Evolutionary conservation across 2,113 vertebrate genomes (phyloP), one percentile per base, ranked within the genome.

Genomic region (Centropus bengalensis): DNA sequence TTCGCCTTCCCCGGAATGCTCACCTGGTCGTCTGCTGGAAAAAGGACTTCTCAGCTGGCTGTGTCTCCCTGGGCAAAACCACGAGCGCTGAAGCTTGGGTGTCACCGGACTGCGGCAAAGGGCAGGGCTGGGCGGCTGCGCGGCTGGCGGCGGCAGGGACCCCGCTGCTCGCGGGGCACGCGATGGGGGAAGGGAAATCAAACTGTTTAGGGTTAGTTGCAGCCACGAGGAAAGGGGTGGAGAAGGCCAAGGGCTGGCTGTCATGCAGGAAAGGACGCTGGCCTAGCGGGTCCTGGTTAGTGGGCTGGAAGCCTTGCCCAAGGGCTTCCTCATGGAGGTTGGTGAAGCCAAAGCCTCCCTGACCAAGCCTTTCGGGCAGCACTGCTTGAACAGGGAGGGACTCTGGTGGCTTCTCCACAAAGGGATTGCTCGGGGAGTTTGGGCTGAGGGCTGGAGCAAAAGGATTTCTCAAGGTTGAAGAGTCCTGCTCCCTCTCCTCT

Each of bases 61-160:
- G 98, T 98, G 98, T 98, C 98, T 99, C 98, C 98, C 98, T 97
- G 97, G 99, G 98, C 97, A 98, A 98, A 98, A 99, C 98, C 98
- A 96, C 97, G 98, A 98, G 98, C 70, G 97, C 97, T 90, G 98
- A 94, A 93, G 96, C 96, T 86, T 94, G 97, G 83, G 95, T 94
- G 90, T 96, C 96, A 88, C 95, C 91, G 96, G 96, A 28, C 82
- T 88, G 95, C 79, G 89, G 98, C 95, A 94, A 95, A 91, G 95
- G 97, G 95, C 96, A 63, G 84, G 97, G 97, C 95, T 95, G 97
- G 85, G 87, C 90, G 38, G 95, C 59, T 60, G 95, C 86, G 59
- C 73, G 92, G 82, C 96, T 52, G 76, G 85, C 62, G 71, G 71
- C 91, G 66, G 97, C 82, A 16, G 96, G 94, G 75, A 94, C 91